Evolutionary conservation across 64 coral and sea anemone species (phyloP).

Genomic region (Actinia tenebrosa): DNA sequence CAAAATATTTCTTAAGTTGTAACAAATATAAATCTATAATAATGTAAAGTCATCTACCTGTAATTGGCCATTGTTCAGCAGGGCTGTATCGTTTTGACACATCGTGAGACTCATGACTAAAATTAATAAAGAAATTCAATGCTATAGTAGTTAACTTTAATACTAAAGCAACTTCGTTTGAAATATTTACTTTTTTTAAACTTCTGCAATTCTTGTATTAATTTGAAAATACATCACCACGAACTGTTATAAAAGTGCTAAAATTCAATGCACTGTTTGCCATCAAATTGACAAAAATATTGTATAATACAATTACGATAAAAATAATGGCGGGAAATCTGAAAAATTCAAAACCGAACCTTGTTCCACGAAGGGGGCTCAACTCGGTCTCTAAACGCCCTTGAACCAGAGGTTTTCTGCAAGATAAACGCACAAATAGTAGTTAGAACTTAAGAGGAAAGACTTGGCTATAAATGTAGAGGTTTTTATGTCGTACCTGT

Average conservation of each 20-base stretch:
- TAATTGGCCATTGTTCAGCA: neutral
- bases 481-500: conserved; percentile 20
- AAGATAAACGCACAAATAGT: neutral
- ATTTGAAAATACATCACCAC: too few species aligned
- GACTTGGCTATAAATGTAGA: neutral
- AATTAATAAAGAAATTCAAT: neutral
- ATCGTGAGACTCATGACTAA: neutral
- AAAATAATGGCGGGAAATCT: neutral
- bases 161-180: too few species aligned
- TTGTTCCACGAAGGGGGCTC: conserved; percentile 1
- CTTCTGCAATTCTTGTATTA: too few species aligned
- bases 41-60: neutral
- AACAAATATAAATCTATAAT: too few species aligned
- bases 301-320: neutral
- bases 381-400: conserved; percentile 15
- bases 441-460: neutral
- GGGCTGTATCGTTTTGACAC: conserved; percentile 6
- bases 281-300: too few species aligned
- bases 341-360: conserved; percentile 10
- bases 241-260: too few species aligned
- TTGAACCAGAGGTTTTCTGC: conserved; percentile 21
- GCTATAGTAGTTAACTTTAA: too few species aligned
- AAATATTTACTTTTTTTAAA: too few species aligned
- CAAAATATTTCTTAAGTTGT: too few species aligned
- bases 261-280: too few species aligned